A percentile compares a stretch with the other conserved stretches of the same genome.
Evolutionary conservation across 2,797 vertebrate species (phyloP).

Genomic region (Vireo griseus): DNA sequence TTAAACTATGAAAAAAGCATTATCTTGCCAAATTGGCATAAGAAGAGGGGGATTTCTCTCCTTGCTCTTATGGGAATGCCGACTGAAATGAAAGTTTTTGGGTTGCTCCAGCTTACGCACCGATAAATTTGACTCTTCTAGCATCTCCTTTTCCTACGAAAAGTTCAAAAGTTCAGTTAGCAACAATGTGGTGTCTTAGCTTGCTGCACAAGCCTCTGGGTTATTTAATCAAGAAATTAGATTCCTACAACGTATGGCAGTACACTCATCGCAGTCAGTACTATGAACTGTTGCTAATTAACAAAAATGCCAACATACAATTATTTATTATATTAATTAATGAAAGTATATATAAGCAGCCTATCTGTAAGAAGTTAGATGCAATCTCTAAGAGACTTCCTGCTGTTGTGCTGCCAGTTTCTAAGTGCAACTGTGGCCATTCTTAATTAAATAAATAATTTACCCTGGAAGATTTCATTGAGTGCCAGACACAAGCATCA

Average conservation of each 20-base stretch:
- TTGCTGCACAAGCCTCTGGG: neutral
- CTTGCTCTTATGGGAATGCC: neutral
- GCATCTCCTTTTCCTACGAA: neutral
- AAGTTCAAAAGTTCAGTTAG: slow-evolving; percentile 32
- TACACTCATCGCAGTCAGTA: neutral
- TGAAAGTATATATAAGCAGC: neutral
- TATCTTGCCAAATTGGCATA: neutral
- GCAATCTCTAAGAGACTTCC: slow-evolving; percentile 11
- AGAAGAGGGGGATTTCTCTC: neutral
- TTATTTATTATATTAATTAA: slow-evolving; percentile 30
- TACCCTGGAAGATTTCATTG: slow-evolving; percentile 9
- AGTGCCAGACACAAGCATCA: slow-evolving; percentile 12
- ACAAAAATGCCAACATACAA: neutral
- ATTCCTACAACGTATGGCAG: neutral
- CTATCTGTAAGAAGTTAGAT: slow-evolving; percentile 5
- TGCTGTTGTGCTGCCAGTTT: neutral
- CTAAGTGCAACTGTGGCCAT: neutral
- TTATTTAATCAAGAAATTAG: neutral
- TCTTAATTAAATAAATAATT: slow-evolving; percentile 54
- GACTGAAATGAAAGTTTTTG: neutral
- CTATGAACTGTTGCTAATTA: neutral
- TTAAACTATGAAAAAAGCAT: neutral
- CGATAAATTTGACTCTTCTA: neutral
- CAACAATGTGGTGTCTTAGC: neutral
- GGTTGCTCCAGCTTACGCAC: neutral